Evolutionary conservation across 2,888 invertebrate genomes (phyloP).

Genomic region (Polydrusus pterygomalis): DNA sequence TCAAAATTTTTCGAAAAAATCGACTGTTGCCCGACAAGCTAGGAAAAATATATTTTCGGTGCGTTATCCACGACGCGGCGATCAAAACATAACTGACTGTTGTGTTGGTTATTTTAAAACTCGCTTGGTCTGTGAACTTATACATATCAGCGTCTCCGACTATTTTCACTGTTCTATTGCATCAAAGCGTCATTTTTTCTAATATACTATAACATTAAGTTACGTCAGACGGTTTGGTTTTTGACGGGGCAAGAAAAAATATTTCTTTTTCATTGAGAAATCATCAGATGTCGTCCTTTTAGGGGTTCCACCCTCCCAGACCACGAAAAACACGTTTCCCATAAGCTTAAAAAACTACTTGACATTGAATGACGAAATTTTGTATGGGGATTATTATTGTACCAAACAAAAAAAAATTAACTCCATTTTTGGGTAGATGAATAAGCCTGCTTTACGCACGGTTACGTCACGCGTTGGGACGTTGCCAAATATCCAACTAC

Average conservation of each 20-base stretch:
- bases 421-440: constrained; percentile 7
- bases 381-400: too few species aligned
- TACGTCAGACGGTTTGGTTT: constrained; percentile 22
- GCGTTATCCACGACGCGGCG: constrained; percentile 15
- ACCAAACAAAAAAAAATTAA: neutral
- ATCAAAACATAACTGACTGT: constrained; percentile 30
- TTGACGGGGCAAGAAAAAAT: too few species aligned
- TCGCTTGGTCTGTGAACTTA: constrained; percentile 35
- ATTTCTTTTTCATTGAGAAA: too few species aligned
- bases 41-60: neutral
- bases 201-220: neutral
- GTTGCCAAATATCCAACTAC: constrained; percentile 1
- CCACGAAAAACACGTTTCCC: too few species aligned
- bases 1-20: neutral
- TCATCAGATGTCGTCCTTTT: too few species aligned
- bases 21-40: neutral
- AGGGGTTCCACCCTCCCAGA: too few species aligned
- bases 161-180: constrained; percentile 30
- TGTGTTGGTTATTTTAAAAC: constrained; percentile 32
- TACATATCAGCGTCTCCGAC: constrained; percentile 12
- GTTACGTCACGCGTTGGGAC: constrained; percentile 4
- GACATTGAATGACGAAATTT: too few species aligned
- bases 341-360: too few species aligned
- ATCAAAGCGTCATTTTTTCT: constrained; percentile 31
- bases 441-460: neutral